Conservation (phyloP, 2,797 vertebrate species). For the Gallirallus australis region DNA sequence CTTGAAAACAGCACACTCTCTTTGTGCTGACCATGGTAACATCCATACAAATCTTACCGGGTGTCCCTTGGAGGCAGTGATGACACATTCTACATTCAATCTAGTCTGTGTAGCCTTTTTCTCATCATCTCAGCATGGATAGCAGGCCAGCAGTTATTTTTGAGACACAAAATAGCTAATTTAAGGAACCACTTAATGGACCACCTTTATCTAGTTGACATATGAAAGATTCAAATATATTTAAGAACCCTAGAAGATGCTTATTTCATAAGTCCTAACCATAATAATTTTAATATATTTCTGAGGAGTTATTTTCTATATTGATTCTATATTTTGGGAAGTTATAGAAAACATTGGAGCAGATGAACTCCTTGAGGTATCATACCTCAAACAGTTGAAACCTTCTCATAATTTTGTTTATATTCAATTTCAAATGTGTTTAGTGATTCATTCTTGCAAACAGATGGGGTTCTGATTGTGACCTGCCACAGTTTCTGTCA, state of each 20-base stretch:
- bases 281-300: background rate
- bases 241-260: background rate
- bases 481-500: slow-evolving; percentile 58
- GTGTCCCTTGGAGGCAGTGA: background rate
- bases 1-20: background rate
- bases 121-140: background rate
- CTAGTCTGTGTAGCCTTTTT: background rate
- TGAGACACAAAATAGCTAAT: background rate
- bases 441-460: background rate
- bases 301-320: background rate
- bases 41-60: background rate
- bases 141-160: background rate
- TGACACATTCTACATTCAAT: background rate
- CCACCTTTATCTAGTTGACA: background rate
- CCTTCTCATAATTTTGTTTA: slow-evolving; percentile 5
- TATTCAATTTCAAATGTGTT: slow-evolving; percentile 35
- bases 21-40: background rate
- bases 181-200: background rate
- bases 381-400: background rate
- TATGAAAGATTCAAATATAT: background rate
- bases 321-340: background rate
- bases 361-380: background rate
- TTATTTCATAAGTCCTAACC: background rate
- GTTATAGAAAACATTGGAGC: background rate
- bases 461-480: slow-evolving; percentile 59